These are phyloP conservation scores for Sander lucioperca DNA, from an alignment of 2,113 vertebrate species.

Conservation along the genomic window DNA sequence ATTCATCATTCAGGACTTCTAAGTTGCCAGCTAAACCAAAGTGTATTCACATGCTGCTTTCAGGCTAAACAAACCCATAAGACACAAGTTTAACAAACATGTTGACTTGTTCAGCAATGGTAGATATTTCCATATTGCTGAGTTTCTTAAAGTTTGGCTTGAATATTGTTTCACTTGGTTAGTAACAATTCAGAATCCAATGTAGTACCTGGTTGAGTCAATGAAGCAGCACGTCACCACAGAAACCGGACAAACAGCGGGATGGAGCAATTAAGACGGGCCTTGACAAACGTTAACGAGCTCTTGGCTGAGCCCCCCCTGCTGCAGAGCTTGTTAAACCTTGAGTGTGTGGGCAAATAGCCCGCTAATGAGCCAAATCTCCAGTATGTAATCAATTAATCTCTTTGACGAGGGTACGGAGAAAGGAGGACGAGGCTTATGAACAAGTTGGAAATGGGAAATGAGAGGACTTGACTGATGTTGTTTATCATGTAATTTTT, in stretches of 20 bases:
- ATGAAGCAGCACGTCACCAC: constrained; percentile 24
- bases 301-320: constrained; percentile 15
- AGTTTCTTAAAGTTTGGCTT: not conserved
- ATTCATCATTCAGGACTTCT: constrained; percentile 2
- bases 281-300: constrained; percentile 56
- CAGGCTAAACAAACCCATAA: not conserved
- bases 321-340: constrained; percentile 58
- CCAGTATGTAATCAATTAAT: constrained; percentile 67
- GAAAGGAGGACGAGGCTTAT: not conserved
- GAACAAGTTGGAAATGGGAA: constrained; percentile 21
- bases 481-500: not conserved
- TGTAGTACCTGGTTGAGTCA: constrained; percentile 13
- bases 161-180: not conserved
- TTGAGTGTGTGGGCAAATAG: constrained; percentile 51
- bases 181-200: not conserved
- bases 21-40: not conserved
- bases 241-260: constrained; percentile 42
- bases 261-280: constrained; percentile 53
- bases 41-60: constrained; percentile 1
- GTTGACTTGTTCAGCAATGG: not conserved
- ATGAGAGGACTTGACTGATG: not conserved
- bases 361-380: constrained; percentile 61
- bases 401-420: constrained; percentile 57
- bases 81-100: too few species aligned
- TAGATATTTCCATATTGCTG: not conserved